These are phyloP conservation scores for Manduca sexta DNA, from an alignment of 1,140 invertebrate species.

Conservation along the genomic window DNA sequence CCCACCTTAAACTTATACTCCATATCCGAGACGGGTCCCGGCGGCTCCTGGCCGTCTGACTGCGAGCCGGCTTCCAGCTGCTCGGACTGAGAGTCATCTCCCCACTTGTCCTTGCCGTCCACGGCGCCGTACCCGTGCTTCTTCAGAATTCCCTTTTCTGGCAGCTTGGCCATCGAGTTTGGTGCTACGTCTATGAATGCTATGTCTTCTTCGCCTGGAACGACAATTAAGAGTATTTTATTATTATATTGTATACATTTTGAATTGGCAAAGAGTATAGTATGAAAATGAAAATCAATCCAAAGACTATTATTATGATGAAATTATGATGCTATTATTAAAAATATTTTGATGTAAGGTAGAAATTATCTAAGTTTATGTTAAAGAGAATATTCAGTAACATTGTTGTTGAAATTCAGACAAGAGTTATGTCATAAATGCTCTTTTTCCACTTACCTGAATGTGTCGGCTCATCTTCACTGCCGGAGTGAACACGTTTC, in stretches of 20 bases:
- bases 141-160: constrained; percentile 93
- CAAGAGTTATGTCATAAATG: too few relatives aligned
- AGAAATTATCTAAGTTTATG: too few relatives aligned
- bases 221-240: background rate
- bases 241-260: background rate
- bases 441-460: too few relatives aligned
- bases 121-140: constrained; percentile 86
- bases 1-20: constrained; percentile 75
- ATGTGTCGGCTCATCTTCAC: constrained; percentile 82
- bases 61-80: constrained; percentile 81
- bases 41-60: constrained; percentile 76
- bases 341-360: too few relatives aligned
- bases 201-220: constrained; percentile 84
- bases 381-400: too few relatives aligned
- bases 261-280: too few relatives aligned
- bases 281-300: too few relatives aligned
- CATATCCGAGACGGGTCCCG: constrained; percentile 81
- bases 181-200: constrained; percentile 87
- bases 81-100: constrained; percentile 82
- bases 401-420: too few relatives aligned
- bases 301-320: too few relatives aligned
- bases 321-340: too few relatives aligned
- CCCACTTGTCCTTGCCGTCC: constrained; percentile 79
- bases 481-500: constrained; percentile 82
- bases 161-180: constrained; percentile 83